Conservation (phyloP, 2,113 vertebrate genomes). For the Lagenorhynchus albirostris region DNA sequence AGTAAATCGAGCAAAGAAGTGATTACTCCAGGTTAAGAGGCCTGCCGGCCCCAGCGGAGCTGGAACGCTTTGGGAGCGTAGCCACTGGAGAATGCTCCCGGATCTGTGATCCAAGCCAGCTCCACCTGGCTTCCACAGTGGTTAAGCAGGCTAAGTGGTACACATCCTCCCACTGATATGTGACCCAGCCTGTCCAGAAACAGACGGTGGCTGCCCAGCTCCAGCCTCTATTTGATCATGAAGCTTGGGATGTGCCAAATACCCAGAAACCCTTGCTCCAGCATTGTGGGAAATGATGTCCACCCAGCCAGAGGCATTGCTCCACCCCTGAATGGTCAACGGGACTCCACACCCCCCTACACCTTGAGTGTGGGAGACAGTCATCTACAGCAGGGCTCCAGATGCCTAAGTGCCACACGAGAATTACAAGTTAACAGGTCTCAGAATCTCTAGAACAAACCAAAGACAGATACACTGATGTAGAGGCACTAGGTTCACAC, state of each 20-base stretch:
- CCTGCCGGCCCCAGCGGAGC: background rate
- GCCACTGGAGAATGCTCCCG: background rate
- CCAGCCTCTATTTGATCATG: background rate
- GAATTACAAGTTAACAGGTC: background rate
- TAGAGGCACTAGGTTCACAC: background rate
- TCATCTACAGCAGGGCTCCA: background rate
- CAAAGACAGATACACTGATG: background rate
- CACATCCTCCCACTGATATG: background rate
- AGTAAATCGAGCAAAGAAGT: background rate
- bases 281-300: background rate
- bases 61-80: background rate
- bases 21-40: background rate
- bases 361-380: fast-evolving
- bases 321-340: background rate
- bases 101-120: background rate
- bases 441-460: background rate
- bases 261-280: background rate
- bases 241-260: background rate
- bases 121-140: background rate
- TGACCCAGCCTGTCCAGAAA: background rate
- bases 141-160: background rate
- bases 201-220: background rate
- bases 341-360: fast-evolving
- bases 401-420: background rate
- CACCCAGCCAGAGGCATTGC: background rate